Evolutionary conservation across 2,888 invertebrate genomes (phyloP), one percentile per base, ranked within the genome.

Genomic region (Drosophila cracens): DNA sequence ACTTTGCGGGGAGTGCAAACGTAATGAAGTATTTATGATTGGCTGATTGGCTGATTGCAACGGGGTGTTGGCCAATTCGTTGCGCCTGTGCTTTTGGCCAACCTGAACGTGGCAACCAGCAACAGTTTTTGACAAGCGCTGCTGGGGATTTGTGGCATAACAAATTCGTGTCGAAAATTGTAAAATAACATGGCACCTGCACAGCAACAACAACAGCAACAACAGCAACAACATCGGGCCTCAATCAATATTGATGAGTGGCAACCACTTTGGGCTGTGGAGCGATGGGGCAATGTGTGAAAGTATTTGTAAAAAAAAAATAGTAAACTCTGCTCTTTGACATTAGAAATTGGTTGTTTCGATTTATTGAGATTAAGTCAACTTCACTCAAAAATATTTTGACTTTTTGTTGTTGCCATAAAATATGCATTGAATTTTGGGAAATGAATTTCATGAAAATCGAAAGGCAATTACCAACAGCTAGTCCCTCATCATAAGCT

Each of bases 21-120:
- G 73, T 86, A 89, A 85, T 85, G 87, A 88, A 88, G 76, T 86
- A 85, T 85, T 85, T 85, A 85, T 89, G 85, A 76, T 77, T 77
- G 76, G 59, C 75, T 87, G 85, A 87, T 89, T 85, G 87, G 70
- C 72, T 72, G 70, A 52, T 71, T 68, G 78, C 70, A 66, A 48
- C 49, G 58, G 62, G 54, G 60, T 71, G 66, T 61, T 67, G 83
- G 56, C 65, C 68, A 51, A 76, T 56, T 36, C 58, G 63, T 43
- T 53, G 69, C 69, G 73, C 58, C 73, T 68, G 84, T 68, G 69
- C 59, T 51, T 56, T 38, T 38, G 71, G 74, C 79, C 74, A 68
- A 66, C 57, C 53, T 51, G 59, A 43, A 29, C 27, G 16, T 34
- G n/a, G 49, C 49, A 56, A 56, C 34, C 34, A 51, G 70, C 76